These are phyloP conservation scores for Contarinia nasturtii DNA, from an alignment of 1,140 invertebrate species.

Conservation along the genomic window DNA sequence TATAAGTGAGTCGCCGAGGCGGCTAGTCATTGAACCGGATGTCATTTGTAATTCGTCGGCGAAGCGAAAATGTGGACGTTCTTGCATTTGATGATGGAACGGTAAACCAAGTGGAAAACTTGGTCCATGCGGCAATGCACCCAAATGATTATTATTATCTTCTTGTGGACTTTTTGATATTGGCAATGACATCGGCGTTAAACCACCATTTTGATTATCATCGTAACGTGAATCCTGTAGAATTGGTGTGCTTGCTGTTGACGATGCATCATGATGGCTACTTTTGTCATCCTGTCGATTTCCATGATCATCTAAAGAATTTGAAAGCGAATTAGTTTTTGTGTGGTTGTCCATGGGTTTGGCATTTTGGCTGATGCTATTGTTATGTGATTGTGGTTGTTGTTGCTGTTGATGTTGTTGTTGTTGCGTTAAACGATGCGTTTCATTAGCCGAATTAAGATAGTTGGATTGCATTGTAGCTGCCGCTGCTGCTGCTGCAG, in stretches of 20 bases:
- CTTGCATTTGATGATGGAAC: slow-evolving; percentile 47
- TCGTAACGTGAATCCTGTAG: slow-evolving; percentile 9
- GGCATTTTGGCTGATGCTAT: slow-evolving; percentile 6
- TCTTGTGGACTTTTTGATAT: slow-evolving; percentile 6
- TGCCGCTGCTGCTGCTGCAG: slow-evolving; percentile 12
- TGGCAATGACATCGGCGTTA: slow-evolving; percentile 3
- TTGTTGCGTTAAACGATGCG: slow-evolving; percentile 25
- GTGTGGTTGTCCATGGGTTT: not conserved
- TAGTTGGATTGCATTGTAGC: slow-evolving; percentile 1
- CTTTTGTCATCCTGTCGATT: slow-evolving; percentile 13
- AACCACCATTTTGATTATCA: slow-evolving; percentile 4
- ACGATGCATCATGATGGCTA: slow-evolving; percentile 14
- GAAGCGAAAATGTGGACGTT: slow-evolving; percentile 41
- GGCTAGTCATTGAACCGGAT: slow-evolving; percentile 50
- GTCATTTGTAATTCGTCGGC: slow-evolving; percentile 53
- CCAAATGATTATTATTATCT: slow-evolving; percentile 17
- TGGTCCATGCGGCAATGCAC: slow-evolving; percentile 8
- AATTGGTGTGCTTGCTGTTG: slow-evolving; percentile 18
- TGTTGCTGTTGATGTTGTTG: slow-evolving; percentile 33
- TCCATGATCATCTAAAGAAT: slow-evolving; percentile 4
- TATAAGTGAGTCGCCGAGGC: slow-evolving; percentile 66
- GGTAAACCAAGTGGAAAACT: slow-evolving; percentile 13
- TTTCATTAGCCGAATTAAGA: not conserved
- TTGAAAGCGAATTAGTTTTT: not conserved
- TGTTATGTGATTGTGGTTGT: slow-evolving; percentile 20